A percentile compares a stretch with the other conserved stretches of the same genome.
These are phyloP conservation scores for Globodera rostochiensis DNA, from an alignment of 1,140 invertebrate species.

Conservation along the genomic window DNA sequence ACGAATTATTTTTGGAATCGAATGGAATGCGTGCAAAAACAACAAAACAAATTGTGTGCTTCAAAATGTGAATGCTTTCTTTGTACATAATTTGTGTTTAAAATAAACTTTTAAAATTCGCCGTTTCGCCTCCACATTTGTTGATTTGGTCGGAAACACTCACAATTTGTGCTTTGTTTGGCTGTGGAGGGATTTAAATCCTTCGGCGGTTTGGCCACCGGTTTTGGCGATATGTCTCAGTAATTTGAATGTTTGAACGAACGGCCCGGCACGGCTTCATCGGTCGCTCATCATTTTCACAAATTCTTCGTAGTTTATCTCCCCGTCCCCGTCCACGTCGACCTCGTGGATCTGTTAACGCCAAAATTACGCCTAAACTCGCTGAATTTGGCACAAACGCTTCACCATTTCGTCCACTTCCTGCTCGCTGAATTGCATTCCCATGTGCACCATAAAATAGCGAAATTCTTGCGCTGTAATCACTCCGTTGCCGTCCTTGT, in stretches of 20 bases:
- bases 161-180: too few species aligned
- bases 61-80: too few species aligned
- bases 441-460: slow-evolving; percentile 97
- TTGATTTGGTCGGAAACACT: too few species aligned
- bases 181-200: not conserved
- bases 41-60: too few species aligned
- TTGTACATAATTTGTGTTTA: too few species aligned
- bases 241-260: not conserved
- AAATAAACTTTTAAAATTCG: too few species aligned
- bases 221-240: not conserved
- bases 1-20: not conserved
- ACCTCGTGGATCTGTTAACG: slow-evolving; percentile 32
- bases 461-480: slow-evolving; percentile 87
- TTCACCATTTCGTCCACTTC: slow-evolving; percentile 71
- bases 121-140: too few species aligned
- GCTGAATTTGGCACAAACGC: slow-evolving; percentile 72
- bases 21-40: not conserved
- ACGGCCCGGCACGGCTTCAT: not conserved
- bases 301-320: slow-evolving; percentile 65
- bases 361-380: slow-evolving; percentile 47
- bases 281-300: slow-evolving; percentile 47
- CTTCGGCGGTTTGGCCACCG: not conserved
- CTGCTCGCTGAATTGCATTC: slow-evolving; percentile 95
- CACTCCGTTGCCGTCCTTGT: slow-evolving; percentile 67
- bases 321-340: slow-evolving; percentile 76